A percentile compares a stretch with the other conserved stretches of the same genome.
phyloP scores from a whole-genome alignment of 2,113 vertebrate species.

The Petrocephalus microphthalmus region DNA sequence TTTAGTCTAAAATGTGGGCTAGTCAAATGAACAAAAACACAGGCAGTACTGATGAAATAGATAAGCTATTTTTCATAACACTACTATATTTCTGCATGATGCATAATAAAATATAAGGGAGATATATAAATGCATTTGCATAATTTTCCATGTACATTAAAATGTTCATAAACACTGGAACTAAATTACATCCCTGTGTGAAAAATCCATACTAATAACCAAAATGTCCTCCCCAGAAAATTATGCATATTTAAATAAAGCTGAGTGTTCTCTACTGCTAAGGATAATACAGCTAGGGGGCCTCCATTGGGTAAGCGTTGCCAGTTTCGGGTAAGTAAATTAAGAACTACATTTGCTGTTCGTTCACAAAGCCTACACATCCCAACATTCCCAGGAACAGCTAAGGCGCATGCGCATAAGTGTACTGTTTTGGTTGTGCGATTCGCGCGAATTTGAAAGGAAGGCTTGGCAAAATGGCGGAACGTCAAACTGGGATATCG shows the following conservation, averaged over 20 bases:
- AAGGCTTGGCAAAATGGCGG: constrained; percentile 57
- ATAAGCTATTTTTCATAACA: neutral
- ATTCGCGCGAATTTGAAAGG: constrained; percentile 56
- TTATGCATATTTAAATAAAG: neutral
- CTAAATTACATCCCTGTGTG: neutral
- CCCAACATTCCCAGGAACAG: constrained; percentile 42
- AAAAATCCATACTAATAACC: neutral
- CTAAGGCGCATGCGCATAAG: neutral
- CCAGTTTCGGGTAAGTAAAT: neutral
- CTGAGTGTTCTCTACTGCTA: neutral
- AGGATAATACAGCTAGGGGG: neutral
- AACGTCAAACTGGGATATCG: constrained; percentile 26
- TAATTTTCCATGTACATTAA: neutral
- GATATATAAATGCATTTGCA: neutral
- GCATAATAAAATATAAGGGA: neutral
- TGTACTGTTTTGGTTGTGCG: constrained; percentile 12
- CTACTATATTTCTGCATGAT: neutral
- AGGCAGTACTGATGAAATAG: neutral
- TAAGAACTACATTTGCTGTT: neutral
- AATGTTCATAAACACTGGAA: neutral
- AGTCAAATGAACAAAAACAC: neutral
- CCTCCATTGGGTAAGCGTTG: no score
- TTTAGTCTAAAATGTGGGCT: neutral
- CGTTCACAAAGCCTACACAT: constrained; percentile 44
- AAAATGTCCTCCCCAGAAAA: neutral